Evolutionary conservation across 1,140 invertebrate genomes (phyloP), one percentile per base, ranked within the genome.

Genomic region (Solenopsis fugax): DNA sequence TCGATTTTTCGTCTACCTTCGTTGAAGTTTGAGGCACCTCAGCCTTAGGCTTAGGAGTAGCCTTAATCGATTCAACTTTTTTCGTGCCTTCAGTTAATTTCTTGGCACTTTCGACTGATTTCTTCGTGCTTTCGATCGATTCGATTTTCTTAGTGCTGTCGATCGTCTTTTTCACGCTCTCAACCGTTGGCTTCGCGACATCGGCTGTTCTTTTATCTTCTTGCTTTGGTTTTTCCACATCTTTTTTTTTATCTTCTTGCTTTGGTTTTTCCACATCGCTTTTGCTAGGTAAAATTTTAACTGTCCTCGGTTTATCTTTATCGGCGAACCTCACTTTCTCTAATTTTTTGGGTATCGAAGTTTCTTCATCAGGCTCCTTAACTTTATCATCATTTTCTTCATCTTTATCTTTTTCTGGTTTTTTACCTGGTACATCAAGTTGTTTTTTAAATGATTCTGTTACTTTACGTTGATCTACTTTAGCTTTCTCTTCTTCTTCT

Each of bases 301-400:
- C 6, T 69, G 41, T 16, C 18, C 41, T 80, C 4, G 37, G n/a
- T 90, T 92, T 95, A 69, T 92, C 94, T 72, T 95, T 96, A 91
- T 94, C 93, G 18, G 90, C 95, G 88, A 81, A 92, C 89, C 92
- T 93, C n/a, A 93, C 93, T 89, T 94, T 94, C 76, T 95, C 93
- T 1, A 94, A 86, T 69, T 95, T 93, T 67, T 82, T 80, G 13
- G 88, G 58, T 10, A 54, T 29, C 21, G 89, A 18, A 4, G 48
- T n/a, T 48, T 90, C 37, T 12, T 34, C 60, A 34, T 84, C 77
- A 52, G 91, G 77, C 34, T 86, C 72, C 37, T 90, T 77, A 13
- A 86, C 52, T 10, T 81, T 60, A 2, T 86, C 87, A 6, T 88
- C 71, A n/a, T 41, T 41, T 41, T 86, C 72, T 9, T 84, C 48